A percentile compares a stretch with the other conserved stretches of the same genome.
phyloP scores from a whole-genome alignment of 2,797 vertebrate genomes.

The Sciaenops ocellatus region DNA sequence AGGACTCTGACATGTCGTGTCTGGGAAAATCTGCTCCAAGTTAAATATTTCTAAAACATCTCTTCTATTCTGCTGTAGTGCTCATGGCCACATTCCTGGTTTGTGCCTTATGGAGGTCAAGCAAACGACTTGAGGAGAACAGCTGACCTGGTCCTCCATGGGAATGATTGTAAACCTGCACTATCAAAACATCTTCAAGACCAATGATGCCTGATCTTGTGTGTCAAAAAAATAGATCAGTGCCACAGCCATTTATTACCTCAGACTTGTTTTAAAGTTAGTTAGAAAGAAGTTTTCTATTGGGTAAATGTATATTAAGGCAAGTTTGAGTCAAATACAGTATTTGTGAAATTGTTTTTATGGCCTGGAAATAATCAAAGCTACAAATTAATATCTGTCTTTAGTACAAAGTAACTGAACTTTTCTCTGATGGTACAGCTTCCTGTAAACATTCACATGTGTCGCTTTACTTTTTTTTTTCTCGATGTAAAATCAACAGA shows the following conservation, averaged over 20 bases:
- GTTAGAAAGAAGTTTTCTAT: too few species aligned
- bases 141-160: background rate
- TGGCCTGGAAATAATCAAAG: background rate
- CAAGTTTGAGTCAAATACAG: background rate
- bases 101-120: conserved; percentile 84
- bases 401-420: background rate
- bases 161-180: background rate
- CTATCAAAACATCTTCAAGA: background rate
- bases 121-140: conserved; percentile 1
- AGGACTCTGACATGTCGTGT: background rate
- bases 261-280: background rate
- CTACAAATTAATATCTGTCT: background rate
- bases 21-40: background rate
- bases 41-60: conserved; percentile 1
- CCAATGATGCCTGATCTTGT: background rate
- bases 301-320: background rate
- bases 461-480: background rate
- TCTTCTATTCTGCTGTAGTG: conserved; percentile 50
- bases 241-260: background rate
- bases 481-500: background rate
- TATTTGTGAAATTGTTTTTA: background rate
- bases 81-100: conserved; percentile 60
- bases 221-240: background rate
- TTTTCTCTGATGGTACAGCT: too few species aligned
- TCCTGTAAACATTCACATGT: too few species aligned